Percentiles rank a stretch among this genome's conserved stretches.
These are phyloP conservation scores for Aphidius ervi DNA, from an alignment of 1,140 invertebrate genomes.

Conservation along the genomic window DNA sequence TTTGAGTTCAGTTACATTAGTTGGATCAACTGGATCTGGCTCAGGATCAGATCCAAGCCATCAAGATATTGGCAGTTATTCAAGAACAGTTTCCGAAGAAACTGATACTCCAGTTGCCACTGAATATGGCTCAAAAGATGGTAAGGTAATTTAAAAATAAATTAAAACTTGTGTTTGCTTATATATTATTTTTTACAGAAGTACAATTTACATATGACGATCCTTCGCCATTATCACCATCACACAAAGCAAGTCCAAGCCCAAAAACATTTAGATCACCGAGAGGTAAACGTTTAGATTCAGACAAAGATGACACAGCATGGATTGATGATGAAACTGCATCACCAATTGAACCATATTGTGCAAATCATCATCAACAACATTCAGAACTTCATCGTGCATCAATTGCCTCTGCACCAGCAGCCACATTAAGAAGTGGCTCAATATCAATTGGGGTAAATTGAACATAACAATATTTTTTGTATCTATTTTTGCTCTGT, in stretches of 20 bases:
- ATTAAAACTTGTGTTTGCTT: background rate
- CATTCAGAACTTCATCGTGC: conserved; percentile 34
- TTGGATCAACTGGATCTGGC: conserved; percentile 58
- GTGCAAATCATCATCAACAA: conserved; percentile 17
- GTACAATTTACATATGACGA: conserved; percentile 38
- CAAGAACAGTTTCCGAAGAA: conserved; percentile 41
- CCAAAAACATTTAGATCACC: conserved; percentile 15
- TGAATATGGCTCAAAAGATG: conserved; percentile 4
- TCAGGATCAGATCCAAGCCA: conserved; percentile 51
- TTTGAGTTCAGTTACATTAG: conserved; percentile 66
- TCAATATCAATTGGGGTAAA: conserved; percentile 37
- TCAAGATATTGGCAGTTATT: conserved; percentile 33
- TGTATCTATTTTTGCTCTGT: no score
- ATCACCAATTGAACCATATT: conserved; percentile 17
- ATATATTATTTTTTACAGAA: conserved; percentile 26
- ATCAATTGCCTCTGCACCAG: conserved; percentile 36
- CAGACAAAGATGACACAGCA: conserved; percentile 26
- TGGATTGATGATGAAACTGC: conserved; percentile 29
- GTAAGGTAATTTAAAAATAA: conserved; percentile 2
- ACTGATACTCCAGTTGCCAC: conserved; percentile 28
- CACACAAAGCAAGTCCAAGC: conserved; percentile 17
- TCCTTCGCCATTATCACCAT: conserved; percentile 18
- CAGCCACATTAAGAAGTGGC: conserved; percentile 30
- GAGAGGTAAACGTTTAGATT: conserved; percentile 17
- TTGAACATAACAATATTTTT: background rate